Conservation (phyloP, 2,797 vertebrate genomes). For the Acropternis orthonyx region DNA sequence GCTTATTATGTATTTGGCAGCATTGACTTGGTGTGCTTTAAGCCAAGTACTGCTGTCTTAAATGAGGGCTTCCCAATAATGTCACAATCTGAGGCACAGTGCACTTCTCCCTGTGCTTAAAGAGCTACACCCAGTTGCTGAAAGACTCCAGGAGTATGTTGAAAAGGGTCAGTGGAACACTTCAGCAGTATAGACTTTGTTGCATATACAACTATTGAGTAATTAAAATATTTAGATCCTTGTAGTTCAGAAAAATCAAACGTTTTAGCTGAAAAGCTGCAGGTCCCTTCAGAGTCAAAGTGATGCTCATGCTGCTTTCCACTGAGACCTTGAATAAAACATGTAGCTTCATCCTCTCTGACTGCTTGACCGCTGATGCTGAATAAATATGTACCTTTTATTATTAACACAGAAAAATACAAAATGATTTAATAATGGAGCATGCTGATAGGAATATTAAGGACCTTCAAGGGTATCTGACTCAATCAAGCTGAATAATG, state of each 20-base stretch:
- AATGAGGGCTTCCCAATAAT: neutral
- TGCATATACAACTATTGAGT: neutral
- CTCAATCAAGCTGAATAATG: constrained; percentile 67
- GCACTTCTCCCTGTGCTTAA: neutral
- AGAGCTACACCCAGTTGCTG: neutral
- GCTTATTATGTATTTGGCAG: neutral
- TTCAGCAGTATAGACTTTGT: neutral
- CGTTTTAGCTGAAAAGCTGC: neutral
- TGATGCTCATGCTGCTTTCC: neutral
- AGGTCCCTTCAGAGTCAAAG: neutral
- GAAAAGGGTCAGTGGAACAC: neutral
- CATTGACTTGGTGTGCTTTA: neutral
- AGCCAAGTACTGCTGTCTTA: neutral
- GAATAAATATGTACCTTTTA: constrained; percentile 59
- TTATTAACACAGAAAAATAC: constrained; percentile 62
- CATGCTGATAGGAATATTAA: constrained; percentile 58
- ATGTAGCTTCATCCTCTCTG: neutral
- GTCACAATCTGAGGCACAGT: neutral
- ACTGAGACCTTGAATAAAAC: constrained; percentile 50
- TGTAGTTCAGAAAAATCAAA: constrained; percentile 33
- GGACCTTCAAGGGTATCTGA: constrained; percentile 71
- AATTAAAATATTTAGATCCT: constrained; percentile 10
- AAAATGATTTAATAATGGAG: constrained; percentile 68
- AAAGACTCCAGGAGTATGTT: neutral
- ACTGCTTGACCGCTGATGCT: constrained; percentile 16